Evolutionary conservation across 2,797 vertebrate genomes (phyloP).

Genomic region (Protosalanx chinensis): DNA sequence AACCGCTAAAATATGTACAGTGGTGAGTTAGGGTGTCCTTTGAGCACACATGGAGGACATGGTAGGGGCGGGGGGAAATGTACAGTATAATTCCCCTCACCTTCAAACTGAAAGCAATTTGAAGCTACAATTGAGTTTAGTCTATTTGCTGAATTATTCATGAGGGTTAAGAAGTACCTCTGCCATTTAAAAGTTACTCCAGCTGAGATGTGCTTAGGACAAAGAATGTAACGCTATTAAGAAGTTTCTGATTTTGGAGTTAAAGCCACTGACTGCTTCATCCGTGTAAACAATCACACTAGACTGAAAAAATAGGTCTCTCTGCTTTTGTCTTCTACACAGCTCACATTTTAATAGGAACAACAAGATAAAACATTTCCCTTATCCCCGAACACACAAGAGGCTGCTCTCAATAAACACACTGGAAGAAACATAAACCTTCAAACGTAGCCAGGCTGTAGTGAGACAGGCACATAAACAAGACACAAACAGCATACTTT

Average conservation of each 20-base stretch:
- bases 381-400: constrained; percentile 36
- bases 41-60: too few relatives aligned
- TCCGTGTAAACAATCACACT: constrained; percentile 19
- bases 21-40: too few relatives aligned
- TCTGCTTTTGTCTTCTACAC: constrained; percentile 34
- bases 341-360: constrained; percentile 40
- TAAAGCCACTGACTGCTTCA: constrained; percentile 25
- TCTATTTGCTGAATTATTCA: too few relatives aligned
- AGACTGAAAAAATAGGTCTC: constrained; percentile 25
- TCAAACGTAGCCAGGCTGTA: constrained; percentile 22
- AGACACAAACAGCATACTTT: constrained; percentile 14
- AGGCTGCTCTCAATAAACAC: constrained; percentile 43
- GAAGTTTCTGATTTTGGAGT: constrained; percentile 12
- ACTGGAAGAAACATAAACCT: constrained; percentile 32
- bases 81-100: too few relatives aligned
- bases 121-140: too few relatives aligned
- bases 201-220: constrained; percentile 11
- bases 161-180: too few relatives aligned
- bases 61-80: too few relatives aligned
- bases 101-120: too few relatives aligned
- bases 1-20: too few relatives aligned
- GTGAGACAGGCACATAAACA: constrained; percentile 43
- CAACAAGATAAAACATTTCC: constrained; percentile 32
- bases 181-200: constrained; percentile 3
- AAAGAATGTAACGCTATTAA: constrained; percentile 23